phyloP scores from a whole-genome alignment of 2,888 invertebrate genomes.

The Apodemia zela region DNA sequence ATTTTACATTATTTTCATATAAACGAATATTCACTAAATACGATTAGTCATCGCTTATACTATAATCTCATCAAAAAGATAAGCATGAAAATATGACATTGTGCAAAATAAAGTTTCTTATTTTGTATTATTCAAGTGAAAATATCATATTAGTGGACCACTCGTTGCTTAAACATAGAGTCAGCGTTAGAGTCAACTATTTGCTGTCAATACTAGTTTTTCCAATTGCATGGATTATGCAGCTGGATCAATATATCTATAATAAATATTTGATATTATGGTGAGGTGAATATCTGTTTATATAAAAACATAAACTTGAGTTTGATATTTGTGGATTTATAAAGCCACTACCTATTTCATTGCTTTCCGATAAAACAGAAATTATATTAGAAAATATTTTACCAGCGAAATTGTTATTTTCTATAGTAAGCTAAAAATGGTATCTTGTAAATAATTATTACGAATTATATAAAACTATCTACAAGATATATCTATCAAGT shows the following conservation, averaged over 20 bases:
- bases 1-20: not conserved
- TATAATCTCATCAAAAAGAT: not conserved
- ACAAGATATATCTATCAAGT: constrained; percentile 3
- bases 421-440: not conserved
- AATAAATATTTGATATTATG: not conserved
- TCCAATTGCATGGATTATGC: not conserved
- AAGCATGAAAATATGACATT: too few species aligned
- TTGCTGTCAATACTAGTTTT: not conserved
- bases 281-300: not conserved
- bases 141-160: not conserved
- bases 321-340: not conserved
- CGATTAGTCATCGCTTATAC: not conserved
- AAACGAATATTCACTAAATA: constrained; percentile 3
- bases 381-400: constrained; percentile 1
- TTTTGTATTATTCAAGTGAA: not conserved
- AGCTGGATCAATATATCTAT: not conserved
- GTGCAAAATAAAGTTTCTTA: too few species aligned
- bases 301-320: not conserved
- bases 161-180: too few species aligned
- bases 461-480: not conserved
- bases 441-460: constrained; percentile 9
- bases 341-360: not conserved
- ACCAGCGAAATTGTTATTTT: not conserved
- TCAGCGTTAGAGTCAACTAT: not conserved
- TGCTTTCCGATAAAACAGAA: not conserved